phyloP scores from a whole-genome alignment of 2,888 invertebrate genomes.

The Diplazon laetatorius region DNA sequence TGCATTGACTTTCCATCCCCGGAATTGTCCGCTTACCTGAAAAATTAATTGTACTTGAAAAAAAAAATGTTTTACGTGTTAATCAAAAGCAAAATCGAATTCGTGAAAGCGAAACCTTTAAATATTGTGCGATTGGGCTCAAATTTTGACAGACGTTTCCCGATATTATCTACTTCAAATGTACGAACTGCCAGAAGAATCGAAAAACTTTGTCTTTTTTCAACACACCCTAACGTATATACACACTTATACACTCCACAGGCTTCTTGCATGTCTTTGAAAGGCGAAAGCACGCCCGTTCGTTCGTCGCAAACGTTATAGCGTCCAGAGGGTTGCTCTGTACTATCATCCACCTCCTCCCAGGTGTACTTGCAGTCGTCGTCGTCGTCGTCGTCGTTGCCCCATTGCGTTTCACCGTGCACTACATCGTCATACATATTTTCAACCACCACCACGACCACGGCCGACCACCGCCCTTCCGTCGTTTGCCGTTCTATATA shows the following conservation, averaged over 20 bases:
- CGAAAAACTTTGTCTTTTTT: no score
- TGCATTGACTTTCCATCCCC: no score
- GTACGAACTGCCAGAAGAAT: no score
- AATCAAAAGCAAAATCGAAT: no score
- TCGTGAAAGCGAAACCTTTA: no score
- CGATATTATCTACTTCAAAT: no score
- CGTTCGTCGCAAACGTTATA: constrained; percentile 22
- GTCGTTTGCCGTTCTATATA: constrained; percentile 39
- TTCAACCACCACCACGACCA: not conserved
- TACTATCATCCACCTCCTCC: constrained; percentile 3
- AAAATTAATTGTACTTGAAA: no score
- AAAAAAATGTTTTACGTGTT: no score
- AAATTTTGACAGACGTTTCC: no score
- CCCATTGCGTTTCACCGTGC: constrained; percentile 11
- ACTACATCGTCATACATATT: constrained; percentile 15
- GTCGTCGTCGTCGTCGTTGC: constrained; percentile 12
- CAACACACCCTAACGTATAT: no score
- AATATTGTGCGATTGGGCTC: no score
- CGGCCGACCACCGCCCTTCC: constrained; percentile 27
- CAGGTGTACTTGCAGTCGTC: constrained; percentile 17
- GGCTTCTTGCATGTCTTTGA: constrained; percentile 33
- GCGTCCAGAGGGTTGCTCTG: constrained; percentile 38
- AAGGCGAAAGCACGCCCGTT: constrained; percentile 23
- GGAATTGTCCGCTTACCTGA: no score
- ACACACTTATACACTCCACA: constrained; percentile 16